phyloP scores from a whole-genome alignment of 2,113 vertebrate species.

The Egretta garzetta region DNA sequence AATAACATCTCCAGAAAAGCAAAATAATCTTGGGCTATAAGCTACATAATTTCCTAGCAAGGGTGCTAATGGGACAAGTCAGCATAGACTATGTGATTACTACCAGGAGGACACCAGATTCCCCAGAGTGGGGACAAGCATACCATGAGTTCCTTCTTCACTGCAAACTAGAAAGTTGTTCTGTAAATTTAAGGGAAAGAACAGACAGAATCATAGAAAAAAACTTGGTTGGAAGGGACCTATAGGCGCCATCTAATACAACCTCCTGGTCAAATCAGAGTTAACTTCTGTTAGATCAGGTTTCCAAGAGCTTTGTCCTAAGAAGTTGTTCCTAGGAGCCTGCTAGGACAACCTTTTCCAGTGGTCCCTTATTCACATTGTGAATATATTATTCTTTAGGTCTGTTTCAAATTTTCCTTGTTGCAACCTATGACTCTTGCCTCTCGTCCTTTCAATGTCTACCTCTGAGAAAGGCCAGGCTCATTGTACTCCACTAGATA shows the following conservation, averaged over 20 bases:
- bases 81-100: neutral
- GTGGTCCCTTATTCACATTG: neutral
- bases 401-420: neutral
- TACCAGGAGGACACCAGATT: neutral
- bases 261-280: neutral
- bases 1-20: neutral
- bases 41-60: neutral
- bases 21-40: neutral
- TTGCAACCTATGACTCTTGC: neutral
- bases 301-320: neutral
- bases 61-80: neutral
- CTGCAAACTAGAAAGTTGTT: neutral
- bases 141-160: neutral
- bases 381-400: neutral
- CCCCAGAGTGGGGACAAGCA: fast-evolving
- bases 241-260: neutral
- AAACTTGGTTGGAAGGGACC: neutral
- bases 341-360: neutral
- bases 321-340: neutral
- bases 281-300: neutral
- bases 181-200: neutral
- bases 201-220: neutral
- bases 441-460: neutral
- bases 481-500: neutral
- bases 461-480: neutral